These are phyloP conservation scores for Promerops cafer DNA, from an alignment of 2,113 vertebrate species.

Conservation along the genomic window DNA sequence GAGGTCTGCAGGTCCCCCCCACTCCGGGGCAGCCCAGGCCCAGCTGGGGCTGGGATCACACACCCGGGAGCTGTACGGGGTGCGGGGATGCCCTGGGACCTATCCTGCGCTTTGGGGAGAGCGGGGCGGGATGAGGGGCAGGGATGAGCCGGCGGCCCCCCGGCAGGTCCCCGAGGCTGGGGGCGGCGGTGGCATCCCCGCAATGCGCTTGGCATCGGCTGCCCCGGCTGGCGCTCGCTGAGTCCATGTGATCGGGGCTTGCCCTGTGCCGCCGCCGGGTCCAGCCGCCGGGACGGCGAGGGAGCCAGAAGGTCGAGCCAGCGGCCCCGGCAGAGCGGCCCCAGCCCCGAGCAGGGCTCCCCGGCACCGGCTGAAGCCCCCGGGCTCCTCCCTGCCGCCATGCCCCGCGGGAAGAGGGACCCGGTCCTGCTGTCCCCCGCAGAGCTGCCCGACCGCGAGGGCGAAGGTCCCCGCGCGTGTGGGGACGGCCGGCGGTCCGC, in stretches of 20 bases:
- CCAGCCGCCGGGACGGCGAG: neutral
- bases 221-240: slow-evolving; percentile 7
- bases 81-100: neutral
- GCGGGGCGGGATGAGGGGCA: fast-evolving
- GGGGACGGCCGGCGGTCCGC: neutral
- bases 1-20: neutral
- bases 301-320: slow-evolving; percentile 27
- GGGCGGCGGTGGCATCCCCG: neutral
- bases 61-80: fast-evolving
- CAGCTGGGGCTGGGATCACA: too few relatives aligned
- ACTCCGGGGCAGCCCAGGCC: neutral
- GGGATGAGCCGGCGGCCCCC: neutral
- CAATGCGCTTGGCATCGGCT: neutral
- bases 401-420: neutral
- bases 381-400: neutral
- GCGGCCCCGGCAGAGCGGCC: neutral
- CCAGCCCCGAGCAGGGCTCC: neutral
- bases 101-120: neutral
- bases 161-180: neutral
- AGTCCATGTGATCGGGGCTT: slow-evolving; percentile 24
- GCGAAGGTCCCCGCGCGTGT: neutral
- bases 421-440: neutral
- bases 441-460: neutral
- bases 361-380: neutral
- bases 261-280: neutral